Percentiles rank a stretch among this genome's conserved stretches.
Evolutionary conservation across 2,888 invertebrate species (phyloP).

Genomic region (Epiblema foenella): DNA sequence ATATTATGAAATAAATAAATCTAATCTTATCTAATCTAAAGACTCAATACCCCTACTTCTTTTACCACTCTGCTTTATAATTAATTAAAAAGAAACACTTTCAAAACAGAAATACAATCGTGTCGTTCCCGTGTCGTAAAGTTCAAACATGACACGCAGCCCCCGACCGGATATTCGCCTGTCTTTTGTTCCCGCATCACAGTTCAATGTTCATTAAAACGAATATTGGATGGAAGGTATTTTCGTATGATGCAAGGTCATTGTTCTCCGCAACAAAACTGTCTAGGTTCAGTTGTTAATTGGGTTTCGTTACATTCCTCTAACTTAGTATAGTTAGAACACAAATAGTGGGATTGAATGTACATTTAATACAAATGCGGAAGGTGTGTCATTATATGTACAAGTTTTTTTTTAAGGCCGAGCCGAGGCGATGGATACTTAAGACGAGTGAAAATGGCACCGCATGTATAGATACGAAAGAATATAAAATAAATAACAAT

Average conservation of each 20-base stretch:
- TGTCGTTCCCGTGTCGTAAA: slow-evolving; percentile 53
- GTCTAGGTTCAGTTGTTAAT: slow-evolving; percentile 5
- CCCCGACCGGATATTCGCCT: slow-evolving; percentile 65
- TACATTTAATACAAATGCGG: background rate
- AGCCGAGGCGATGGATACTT: too few relatives aligned
- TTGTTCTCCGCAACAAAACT: slow-evolving; percentile 24
- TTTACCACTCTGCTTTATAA: too few relatives aligned
- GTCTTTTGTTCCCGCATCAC: slow-evolving; percentile 72
- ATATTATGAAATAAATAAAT: too few relatives aligned
- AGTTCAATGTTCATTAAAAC: slow-evolving; percentile 75
- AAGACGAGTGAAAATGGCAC: too few relatives aligned
- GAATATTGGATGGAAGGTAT: slow-evolving; percentile 62
- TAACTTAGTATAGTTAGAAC: too few relatives aligned
- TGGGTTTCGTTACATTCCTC: background rate
- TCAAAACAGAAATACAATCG: slow-evolving; percentile 28
- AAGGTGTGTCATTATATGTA: background rate
- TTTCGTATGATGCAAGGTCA: slow-evolving; percentile 29
- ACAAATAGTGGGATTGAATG: background rate
- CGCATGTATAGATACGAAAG: too few relatives aligned
- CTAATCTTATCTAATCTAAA: too few relatives aligned
- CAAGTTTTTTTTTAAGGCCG: too few relatives aligned
- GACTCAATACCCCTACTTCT: too few relatives aligned
- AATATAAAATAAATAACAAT: too few relatives aligned
- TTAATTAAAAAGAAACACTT: too few relatives aligned
- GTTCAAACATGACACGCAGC: slow-evolving; percentile 46